A percentile compares a stretch with the other conserved stretches of the same genome.
phyloP scores from a whole-genome alignment of 2,113 vertebrate species.

The Albula goreensis region DNA sequence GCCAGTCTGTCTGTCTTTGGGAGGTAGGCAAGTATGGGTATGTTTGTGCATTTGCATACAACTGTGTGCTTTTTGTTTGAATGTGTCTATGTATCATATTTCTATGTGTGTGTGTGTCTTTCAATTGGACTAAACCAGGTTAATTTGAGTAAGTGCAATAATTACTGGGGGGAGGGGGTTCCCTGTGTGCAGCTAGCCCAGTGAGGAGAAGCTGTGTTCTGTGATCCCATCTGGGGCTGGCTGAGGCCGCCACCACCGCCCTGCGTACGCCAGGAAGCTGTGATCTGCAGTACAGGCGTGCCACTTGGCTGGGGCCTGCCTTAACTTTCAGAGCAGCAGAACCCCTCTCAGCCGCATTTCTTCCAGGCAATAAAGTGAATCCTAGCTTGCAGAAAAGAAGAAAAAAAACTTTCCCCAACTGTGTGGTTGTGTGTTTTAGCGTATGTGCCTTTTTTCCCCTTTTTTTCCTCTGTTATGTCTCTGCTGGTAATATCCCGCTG shows the following conservation, averaged over 20 bases:
- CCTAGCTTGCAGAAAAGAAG: slow-evolving; percentile 42
- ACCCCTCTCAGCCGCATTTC: slow-evolving; percentile 53
- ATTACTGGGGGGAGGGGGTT: background rate
- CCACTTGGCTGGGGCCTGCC: slow-evolving; percentile 27
- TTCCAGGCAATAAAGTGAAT: slow-evolving; percentile 58
- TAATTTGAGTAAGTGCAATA: background rate
- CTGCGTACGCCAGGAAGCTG: background rate
- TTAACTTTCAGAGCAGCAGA: slow-evolving; percentile 50
- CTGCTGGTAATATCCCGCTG: slow-evolving; percentile 40
- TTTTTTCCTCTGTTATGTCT: slow-evolving; percentile 39
- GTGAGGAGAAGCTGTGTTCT: background rate
- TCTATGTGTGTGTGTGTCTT: background rate
- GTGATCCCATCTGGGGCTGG: background rate
- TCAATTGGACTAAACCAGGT: background rate
- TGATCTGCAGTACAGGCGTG: slow-evolving; percentile 31
- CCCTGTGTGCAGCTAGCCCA: background rate
- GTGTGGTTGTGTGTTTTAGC: background rate
- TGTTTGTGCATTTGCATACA: too few species aligned
- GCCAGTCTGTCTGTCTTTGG: too few species aligned
- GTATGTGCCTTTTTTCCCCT: background rate
- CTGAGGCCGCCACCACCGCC: too few species aligned
- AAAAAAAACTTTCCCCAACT: slow-evolving; percentile 14
- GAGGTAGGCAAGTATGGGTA: too few species aligned
- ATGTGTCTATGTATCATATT: background rate
- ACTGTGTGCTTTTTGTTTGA: too few species aligned